phyloP scores from a whole-genome alignment of 2,797 vertebrate genomes.

The Acanthopagrus latus region DNA sequence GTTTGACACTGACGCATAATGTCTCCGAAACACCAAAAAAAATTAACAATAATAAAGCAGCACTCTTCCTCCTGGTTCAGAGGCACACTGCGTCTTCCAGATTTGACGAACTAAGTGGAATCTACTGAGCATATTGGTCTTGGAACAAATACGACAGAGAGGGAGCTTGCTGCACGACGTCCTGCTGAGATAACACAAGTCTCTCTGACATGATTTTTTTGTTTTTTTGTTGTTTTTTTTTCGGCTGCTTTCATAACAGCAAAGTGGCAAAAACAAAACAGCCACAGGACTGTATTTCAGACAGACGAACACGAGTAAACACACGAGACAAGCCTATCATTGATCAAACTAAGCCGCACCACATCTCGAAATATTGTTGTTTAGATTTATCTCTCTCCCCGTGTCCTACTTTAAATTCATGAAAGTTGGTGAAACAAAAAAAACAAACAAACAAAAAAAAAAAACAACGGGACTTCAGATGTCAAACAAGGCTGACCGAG shows the following conservation, averaged over 20 bases:
- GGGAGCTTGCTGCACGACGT: conserved; percentile 40
- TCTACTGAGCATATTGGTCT: conserved; percentile 55
- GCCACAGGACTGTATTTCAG: conserved; percentile 51
- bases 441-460: neutral
- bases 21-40: conserved; percentile 56
- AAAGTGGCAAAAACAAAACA: conserved; percentile 65
- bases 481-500: conserved; percentile 20
- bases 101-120: conserved; percentile 65
- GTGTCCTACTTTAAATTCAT: conserved; percentile 32
- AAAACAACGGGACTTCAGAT: conserved; percentile 20
- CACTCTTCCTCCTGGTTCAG: conserved; percentile 40
- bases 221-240: conserved; percentile 23
- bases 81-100: conserved; percentile 38
- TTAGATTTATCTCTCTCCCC: conserved; percentile 13
- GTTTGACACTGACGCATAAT: conserved; percentile 52
- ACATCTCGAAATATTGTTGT: conserved; percentile 42
- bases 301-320: conserved; percentile 53
- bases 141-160: conserved; percentile 53
- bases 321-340: conserved; percentile 38
- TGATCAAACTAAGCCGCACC: conserved; percentile 55
- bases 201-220: conserved; percentile 54
- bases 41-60: conserved; percentile 59
- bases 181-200: conserved; percentile 79
- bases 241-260: conserved; percentile 44
- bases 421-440: conserved; percentile 17